Conservation (phyloP, 1,140 invertebrate species). For the Ooceraea biroi region DNA sequence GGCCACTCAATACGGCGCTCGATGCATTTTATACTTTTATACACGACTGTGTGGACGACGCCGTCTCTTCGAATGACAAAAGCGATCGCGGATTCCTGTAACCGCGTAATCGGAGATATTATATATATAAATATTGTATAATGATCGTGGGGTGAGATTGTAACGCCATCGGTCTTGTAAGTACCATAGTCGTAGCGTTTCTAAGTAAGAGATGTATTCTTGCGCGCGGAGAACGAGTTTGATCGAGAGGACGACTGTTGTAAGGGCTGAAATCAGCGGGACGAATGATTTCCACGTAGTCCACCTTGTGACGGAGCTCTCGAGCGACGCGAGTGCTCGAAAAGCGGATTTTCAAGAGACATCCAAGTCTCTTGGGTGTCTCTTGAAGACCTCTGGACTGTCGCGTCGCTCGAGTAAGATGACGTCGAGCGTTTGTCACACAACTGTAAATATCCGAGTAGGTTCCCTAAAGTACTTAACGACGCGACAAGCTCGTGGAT, state of each 20-base stretch:
- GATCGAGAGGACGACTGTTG: background rate
- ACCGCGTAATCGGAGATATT: constrained; percentile 26
- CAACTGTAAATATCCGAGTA: constrained; percentile 35
- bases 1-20: constrained; percentile 38
- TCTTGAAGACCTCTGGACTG: background rate
- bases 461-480: constrained; percentile 15
- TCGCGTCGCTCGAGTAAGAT: background rate
- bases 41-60: constrained; percentile 71
- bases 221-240: background rate
- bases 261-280: constrained; percentile 12
- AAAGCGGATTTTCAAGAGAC: background rate
- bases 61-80: constrained; percentile 37
- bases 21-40: constrained; percentile 81
- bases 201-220: constrained; percentile 43
- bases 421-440: constrained; percentile 19
- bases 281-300: constrained; percentile 23
- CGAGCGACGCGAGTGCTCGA: background rate
- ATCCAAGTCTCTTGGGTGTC: background rate
- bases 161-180: constrained; percentile 37
- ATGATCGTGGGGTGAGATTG: background rate
- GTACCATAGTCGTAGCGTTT: constrained; percentile 33
- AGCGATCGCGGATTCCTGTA: constrained; percentile 15
- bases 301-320: constrained; percentile 2
- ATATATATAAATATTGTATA: background rate
- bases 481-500: background rate